Base-by-base conservation (phyloP, 1,140 invertebrate genomes). In the Pentalonia nigronervosa region DNA sequence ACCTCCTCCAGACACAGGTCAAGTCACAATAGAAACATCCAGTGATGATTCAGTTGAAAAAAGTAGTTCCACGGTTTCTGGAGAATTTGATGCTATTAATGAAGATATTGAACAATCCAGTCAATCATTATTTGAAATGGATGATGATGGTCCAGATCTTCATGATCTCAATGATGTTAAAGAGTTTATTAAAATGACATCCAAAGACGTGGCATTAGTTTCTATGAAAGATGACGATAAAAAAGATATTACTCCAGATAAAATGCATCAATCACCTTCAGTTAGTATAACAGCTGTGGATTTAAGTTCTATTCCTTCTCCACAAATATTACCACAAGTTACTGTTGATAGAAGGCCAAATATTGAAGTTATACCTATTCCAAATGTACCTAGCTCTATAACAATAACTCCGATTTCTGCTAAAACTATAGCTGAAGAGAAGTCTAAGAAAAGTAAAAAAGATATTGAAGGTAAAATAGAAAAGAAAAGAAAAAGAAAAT, bases 401-500 rank as follows among this genome's bases (percentile, higher is more conserved):
- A 98, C 98, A 0, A 98, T 98, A 81, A 98, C 98, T 0, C 97
- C 98, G 9, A 94, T 96, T 95, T 53, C 96, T 95, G 95, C 95
- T 93, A 96, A 96, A 94, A 95, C 95, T 7, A 94, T 96, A 50
- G 95, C 95, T 90, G 97, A 97, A 93, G 97, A 97, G 34, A 96
- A 96, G 89, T 96, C 95, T 93, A 94, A 97, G 96, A 94, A 93
- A 83, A 94, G 93, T 84, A 91, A 90, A 76, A 93, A 86, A 48
- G 88, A 94, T 23, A 96, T 96, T 93, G 97, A 97, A 94, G 95
- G 95, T n/a, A 97, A 96, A 94, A 95, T 97, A 94, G 97, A 98
- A 90, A 98, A 98, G 95, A 97, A 97, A 94, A 96, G 97, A 94
- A 98, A 98, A 94, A 96, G 97, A 48, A 97, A 97, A 94, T 96